A percentile compares a stretch with the other conserved stretches of the same genome.
These are phyloP conservation scores for Penaeus vannamei DNA, from an alignment of 1,140 invertebrate genomes.

Conservation along the genomic window DNA sequence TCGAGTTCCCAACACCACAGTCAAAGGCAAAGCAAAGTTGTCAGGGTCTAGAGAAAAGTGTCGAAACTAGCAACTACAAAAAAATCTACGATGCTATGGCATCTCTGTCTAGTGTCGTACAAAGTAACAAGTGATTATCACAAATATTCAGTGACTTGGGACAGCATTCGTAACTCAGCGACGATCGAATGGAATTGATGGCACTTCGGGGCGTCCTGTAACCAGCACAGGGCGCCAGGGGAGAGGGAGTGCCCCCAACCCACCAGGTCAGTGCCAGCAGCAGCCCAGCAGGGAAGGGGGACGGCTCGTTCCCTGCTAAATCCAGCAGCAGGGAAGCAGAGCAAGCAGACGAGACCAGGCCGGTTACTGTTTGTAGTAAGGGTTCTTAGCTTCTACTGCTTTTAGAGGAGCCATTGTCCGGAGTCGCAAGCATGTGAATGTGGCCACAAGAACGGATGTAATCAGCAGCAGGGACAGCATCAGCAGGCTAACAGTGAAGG, in stretches of 20 bases:
- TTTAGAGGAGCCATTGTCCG: slow-evolving; percentile 41
- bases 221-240: slow-evolving; percentile 43
- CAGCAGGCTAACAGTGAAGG: slow-evolving; percentile 47
- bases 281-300: slow-evolving; percentile 13
- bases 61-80: too few relatives aligned
- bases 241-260: slow-evolving; percentile 9
- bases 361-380: slow-evolving; percentile 39
- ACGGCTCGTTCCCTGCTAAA: slow-evolving; percentile 27
- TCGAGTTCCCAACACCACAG: too few relatives aligned
- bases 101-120: too few relatives aligned
- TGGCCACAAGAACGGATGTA: slow-evolving; percentile 53
- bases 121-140: too few relatives aligned
- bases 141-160: too few relatives aligned
- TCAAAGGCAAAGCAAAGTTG: too few relatives aligned
- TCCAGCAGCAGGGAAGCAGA: slow-evolving; percentile 51
- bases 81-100: too few relatives aligned
- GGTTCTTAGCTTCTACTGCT: slow-evolving; percentile 35
- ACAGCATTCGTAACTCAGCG: not conserved
- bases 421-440: slow-evolving; percentile 48
- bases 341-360: not conserved
- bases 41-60: too few relatives aligned
- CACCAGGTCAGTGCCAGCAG: slow-evolving; percentile 47
- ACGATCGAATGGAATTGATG: slow-evolving; percentile 9
- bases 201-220: slow-evolving; percentile 23
- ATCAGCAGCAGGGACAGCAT: slow-evolving; percentile 47